Conservation (phyloP, 2,113 vertebrate species). For the Brevimyrus niger region DNA sequence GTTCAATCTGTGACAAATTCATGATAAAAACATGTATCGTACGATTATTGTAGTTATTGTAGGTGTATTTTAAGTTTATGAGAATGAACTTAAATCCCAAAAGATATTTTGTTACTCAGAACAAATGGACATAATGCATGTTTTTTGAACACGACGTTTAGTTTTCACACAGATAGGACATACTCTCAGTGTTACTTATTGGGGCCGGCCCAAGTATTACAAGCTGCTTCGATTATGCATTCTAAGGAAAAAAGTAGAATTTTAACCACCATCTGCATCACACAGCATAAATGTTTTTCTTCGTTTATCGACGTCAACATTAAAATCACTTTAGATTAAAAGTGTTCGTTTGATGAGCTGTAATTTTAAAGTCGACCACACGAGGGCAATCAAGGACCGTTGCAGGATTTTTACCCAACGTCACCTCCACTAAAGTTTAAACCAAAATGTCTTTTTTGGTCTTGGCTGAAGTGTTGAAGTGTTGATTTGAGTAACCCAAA, state of each 20-base stretch:
- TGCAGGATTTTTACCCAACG: background rate
- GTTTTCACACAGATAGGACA: background rate
- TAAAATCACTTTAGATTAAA: background rate
- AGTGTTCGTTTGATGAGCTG: background rate
- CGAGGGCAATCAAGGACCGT: background rate
- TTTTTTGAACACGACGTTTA: background rate
- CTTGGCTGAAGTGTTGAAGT: background rate
- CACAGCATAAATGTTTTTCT: background rate
- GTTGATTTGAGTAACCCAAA: background rate
- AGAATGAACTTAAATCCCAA: background rate
- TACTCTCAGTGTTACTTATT: background rate
- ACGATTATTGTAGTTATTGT: background rate
- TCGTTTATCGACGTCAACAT: background rate
- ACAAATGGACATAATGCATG: background rate
- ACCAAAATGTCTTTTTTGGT: background rate
- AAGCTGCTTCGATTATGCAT: background rate
- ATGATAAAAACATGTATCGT: background rate
- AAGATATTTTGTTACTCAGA: background rate
- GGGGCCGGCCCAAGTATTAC: background rate
- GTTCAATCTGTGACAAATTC: background rate
- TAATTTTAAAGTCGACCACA: background rate
- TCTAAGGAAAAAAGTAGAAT: background rate
- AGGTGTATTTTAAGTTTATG: background rate
- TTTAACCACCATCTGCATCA: background rate
- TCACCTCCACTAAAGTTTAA: background rate